phyloP scores from a whole-genome alignment of 1,140 invertebrate genomes.

The Drosophila lini region DNA sequence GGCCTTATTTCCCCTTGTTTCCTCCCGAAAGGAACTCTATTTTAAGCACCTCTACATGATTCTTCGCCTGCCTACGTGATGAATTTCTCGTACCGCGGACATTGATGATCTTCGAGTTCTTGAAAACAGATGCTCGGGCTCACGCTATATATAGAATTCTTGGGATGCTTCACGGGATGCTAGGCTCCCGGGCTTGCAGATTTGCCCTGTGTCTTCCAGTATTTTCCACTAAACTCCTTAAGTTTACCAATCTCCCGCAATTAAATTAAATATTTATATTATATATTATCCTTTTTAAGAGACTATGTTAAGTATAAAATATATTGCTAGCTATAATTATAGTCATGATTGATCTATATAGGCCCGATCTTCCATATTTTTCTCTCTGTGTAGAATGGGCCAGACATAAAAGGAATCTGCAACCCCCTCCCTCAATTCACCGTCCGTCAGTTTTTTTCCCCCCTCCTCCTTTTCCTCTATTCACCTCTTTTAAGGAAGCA shows the following conservation, averaged over 20 bases:
- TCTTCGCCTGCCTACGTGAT: constrained; percentile 24
- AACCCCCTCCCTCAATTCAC: constrained; percentile 3
- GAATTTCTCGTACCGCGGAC: constrained; percentile 22
- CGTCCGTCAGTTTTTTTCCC: not conserved
- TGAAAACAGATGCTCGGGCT: constrained; percentile 34
- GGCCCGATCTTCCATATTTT: constrained; percentile 3
- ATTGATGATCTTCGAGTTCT: constrained; percentile 30
- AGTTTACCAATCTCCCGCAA: constrained; percentile 6
- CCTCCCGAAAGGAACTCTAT: constrained; percentile 21
- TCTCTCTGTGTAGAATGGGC: constrained; percentile 16
- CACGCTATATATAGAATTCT: constrained; percentile 40
- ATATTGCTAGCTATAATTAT: rapidly evolving
- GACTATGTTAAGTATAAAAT: not conserved
- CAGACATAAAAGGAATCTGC: constrained; percentile 65
- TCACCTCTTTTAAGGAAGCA: constrained; percentile 38
- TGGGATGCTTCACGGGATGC: constrained; percentile 23
- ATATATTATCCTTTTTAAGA: not conserved
- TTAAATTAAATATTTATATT: no score
- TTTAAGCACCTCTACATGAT: constrained; percentile 22
- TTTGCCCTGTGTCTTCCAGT: constrained; percentile 10
- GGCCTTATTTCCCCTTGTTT: not conserved
- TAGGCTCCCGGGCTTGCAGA: constrained; percentile 5
- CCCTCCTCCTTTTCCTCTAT: not conserved
- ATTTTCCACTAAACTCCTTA: constrained; percentile 17
- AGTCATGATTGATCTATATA: not conserved